Evolutionary conservation across 2,888 invertebrate species (phyloP).

Genomic region (Amblyteles armatorius): DNA sequence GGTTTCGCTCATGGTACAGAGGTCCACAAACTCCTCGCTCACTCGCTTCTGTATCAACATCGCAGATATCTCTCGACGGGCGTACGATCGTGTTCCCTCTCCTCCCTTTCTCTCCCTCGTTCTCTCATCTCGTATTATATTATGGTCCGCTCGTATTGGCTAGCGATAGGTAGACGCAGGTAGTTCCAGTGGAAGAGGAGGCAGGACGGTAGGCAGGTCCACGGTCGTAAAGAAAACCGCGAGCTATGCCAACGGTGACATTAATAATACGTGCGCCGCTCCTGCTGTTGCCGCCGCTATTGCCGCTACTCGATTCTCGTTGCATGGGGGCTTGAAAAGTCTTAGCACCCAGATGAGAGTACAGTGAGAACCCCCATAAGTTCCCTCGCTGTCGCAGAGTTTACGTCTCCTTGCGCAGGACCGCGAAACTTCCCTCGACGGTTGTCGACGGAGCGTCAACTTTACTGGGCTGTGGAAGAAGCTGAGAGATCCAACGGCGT

Average conservation of each 20-base stretch:
- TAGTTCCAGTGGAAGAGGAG: slow-evolving; percentile 52
- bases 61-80: slow-evolving; percentile 53
- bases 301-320: slow-evolving; percentile 59
- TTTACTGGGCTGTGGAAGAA: not conserved
- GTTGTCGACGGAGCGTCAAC: not conserved
- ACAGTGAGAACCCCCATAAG: slow-evolving; percentile 35
- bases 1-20: slow-evolving; percentile 42
- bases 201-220: slow-evolving; percentile 66
- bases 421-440: not conserved
- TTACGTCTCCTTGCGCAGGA: not conserved
- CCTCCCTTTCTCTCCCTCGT: slow-evolving; percentile 28
- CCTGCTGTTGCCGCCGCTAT: slow-evolving; percentile 45
- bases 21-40: slow-evolving; percentile 29
- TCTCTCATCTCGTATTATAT: slow-evolving; percentile 53
- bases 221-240: slow-evolving; percentile 68
- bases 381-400: not conserved
- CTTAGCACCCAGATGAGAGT: slow-evolving; percentile 48
- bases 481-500: not conserved
- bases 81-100: slow-evolving; percentile 56
- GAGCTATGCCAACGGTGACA: slow-evolving; percentile 66
- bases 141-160: slow-evolving; percentile 58
- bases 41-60: slow-evolving; percentile 60
- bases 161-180: slow-evolving; percentile 58
- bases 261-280: slow-evolving; percentile 67
- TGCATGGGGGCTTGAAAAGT: slow-evolving; percentile 46